These are phyloP conservation scores for Achroia grisella DNA, from an alignment of 1,140 invertebrate genomes.

Conservation along the genomic window DNA sequence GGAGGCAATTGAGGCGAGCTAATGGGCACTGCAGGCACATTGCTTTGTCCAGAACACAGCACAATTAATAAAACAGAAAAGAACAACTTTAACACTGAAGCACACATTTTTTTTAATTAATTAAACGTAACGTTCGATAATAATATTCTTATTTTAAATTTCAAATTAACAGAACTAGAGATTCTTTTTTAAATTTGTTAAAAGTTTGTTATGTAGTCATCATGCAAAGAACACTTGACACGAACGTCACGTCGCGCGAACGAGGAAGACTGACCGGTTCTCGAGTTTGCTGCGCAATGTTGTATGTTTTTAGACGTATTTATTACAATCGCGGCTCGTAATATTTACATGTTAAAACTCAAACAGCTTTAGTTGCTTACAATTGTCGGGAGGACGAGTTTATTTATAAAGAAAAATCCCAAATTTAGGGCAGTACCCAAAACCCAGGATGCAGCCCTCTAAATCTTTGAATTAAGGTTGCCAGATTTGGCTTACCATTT, in stretches of 20 bases:
- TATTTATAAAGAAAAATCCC: too few species aligned
- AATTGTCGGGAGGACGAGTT: too few species aligned
- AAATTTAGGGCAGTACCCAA: too few species aligned
- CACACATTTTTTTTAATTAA: not conserved
- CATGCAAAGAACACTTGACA: not conserved
- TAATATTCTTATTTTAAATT: too few species aligned
- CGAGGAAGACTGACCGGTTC: constrained; percentile 17
- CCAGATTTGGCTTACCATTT: too few species aligned
- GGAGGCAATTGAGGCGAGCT: not conserved
- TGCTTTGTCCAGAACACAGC: constrained; percentile 8
- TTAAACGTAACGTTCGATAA: not conserved
- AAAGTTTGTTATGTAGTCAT: not conserved
- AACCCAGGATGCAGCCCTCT: too few species aligned
- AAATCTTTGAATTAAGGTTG: too few species aligned
- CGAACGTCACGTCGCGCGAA: not conserved
- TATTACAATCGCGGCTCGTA: not conserved
- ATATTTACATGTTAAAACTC: not conserved
- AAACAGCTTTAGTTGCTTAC: too few species aligned
- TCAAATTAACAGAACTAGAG: too few species aligned
- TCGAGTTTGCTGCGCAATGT: not conserved
- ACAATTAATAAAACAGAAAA: not conserved
- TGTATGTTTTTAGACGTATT: not conserved
- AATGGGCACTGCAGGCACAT: not conserved
- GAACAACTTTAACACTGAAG: not conserved
- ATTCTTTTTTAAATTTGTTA: too few species aligned